phyloP scores from a whole-genome alignment of 2,797 vertebrate genomes.

The Smutsia temminckii region DNA sequence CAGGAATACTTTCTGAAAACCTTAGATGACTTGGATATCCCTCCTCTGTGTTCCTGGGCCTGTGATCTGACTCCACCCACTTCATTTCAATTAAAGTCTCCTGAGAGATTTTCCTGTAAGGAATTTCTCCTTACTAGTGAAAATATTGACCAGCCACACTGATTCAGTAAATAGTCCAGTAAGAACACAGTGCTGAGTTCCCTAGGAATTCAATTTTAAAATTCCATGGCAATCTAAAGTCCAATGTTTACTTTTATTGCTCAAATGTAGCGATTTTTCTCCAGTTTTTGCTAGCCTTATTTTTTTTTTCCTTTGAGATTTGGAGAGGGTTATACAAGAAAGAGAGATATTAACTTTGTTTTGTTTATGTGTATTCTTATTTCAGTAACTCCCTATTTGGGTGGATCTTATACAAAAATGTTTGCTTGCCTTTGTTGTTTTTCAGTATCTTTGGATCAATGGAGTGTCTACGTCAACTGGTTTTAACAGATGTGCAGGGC shows the following conservation, averaged over 20 bases:
- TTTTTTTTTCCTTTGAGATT: not conserved
- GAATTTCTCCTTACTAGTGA: constrained; percentile 47
- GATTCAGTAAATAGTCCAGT: constrained; percentile 47
- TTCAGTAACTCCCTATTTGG: not conserved
- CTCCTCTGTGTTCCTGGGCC: not conserved
- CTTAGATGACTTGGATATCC: not conserved
- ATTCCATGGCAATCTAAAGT: constrained; percentile 25
- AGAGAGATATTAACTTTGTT: not conserved
- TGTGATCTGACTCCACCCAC: not conserved
- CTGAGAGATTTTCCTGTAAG: constrained; percentile 14
- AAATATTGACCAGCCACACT: constrained; percentile 49
- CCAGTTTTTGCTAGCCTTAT: not conserved
- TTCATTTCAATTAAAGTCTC: constrained; percentile 13
- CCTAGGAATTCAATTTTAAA: constrained; percentile 43
- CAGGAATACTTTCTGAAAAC: not conserved
- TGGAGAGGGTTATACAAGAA: not conserved
- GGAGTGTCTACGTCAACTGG: fast-evolving
- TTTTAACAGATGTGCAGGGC: not conserved
- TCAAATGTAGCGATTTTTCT: constrained; percentile 7
- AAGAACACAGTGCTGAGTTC: constrained; percentile 12
- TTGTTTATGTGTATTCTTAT: not conserved
- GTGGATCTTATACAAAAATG: not conserved
- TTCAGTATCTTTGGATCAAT: not conserved
- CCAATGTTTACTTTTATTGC: not conserved
- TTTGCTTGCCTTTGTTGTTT: not conserved